These are phyloP conservation scores for Melinopterus prodromus DNA, from an alignment of 2,888 invertebrate genomes.

Conservation along the genomic window DNA sequence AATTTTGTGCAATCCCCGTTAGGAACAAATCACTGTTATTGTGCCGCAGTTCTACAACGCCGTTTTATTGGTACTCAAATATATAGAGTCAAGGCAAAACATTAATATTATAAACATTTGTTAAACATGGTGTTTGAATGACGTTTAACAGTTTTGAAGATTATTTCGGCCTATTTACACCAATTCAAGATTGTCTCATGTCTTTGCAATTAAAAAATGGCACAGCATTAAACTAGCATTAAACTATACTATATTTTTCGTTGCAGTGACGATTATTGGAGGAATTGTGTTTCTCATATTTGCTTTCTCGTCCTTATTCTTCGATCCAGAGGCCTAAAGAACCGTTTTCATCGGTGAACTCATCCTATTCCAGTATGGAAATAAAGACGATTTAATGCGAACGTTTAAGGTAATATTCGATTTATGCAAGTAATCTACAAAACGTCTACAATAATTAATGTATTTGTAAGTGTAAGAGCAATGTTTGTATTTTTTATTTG, in stretches of 20 bases:
- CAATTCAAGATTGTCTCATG: too few relatives aligned
- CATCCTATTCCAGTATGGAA: constrained; percentile 6
- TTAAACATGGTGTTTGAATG: too few relatives aligned
- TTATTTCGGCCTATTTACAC: too few relatives aligned
- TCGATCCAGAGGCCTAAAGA: constrained; percentile 71
- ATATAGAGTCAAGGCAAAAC: too few relatives aligned
- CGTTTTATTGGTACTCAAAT: too few relatives aligned
- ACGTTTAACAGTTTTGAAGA: too few relatives aligned
- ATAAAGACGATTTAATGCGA: neutral
- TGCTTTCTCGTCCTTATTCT: constrained; percentile 89
- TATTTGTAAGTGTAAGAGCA: constrained; percentile 5
- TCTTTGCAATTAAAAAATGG: neutral
- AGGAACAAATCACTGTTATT: neutral
- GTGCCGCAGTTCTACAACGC: too few relatives aligned
- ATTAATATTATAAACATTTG: too few relatives aligned
- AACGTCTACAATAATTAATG: neutral
- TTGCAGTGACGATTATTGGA: constrained; percentile 94
- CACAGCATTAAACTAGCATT: neutral
- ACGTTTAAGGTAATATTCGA: constrained; percentile 16
- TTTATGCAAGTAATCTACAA: constrained; percentile 22
- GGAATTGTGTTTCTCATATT: constrained; percentile 95
- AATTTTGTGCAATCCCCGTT: neutral
- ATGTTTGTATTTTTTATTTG: constrained; percentile 18
- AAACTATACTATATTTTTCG: constrained; percentile 47
- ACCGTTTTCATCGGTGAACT: neutral